Base-by-base conservation (phyloP, 1,140 invertebrate species). In the Radopholus similis region DNA sequence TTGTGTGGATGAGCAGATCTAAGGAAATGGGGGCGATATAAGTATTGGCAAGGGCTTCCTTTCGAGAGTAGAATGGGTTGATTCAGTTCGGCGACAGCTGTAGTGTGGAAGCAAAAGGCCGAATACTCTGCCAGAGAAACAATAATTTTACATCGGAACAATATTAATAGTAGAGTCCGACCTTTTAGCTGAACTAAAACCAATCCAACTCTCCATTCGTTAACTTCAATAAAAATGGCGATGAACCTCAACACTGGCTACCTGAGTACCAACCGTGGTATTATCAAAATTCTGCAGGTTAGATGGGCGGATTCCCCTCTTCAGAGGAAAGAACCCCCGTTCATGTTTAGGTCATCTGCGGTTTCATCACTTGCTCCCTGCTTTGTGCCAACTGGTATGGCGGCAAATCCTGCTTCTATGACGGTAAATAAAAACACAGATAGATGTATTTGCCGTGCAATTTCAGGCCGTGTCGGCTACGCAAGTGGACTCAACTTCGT, bases 301-400 rank as follows among this genome's bases (percentile, higher is more conserved):
- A 51, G 55, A 40, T 15, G 28, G 23, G 13, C 26, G 8, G 4
- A n/a, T 26, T 58, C 8, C 37, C 30, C 9, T 26, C 28, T 38
- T 26, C 3, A n/a, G 4, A n/a, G 5, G 11, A 40, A 26, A 28
- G 23, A 58, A 54, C 64, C 72, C 70, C 35, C 38, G 1, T 21
- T 34, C 26, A 15, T 23, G 18, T 76, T 51, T 34, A 68, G 55
- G 56, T 73, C 15, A 66, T 72, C 15, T 38, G 56, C 47, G 75
- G 75, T 18, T 78, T 81, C 56, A 67, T 81, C 62, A 77, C 80
- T 56, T 79, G 77, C 70, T 76, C 72, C 1, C 38, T 79, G 32
- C 59, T 79, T n/a, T 81, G 78, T 51, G 65, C 57, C 18, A 49
- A 73, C 62, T 72, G 70, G 70, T 74, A 71, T 42, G 75, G 75